phyloP scores from a whole-genome alignment of 2,113 vertebrate genomes.

The Natator depressus region DNA sequence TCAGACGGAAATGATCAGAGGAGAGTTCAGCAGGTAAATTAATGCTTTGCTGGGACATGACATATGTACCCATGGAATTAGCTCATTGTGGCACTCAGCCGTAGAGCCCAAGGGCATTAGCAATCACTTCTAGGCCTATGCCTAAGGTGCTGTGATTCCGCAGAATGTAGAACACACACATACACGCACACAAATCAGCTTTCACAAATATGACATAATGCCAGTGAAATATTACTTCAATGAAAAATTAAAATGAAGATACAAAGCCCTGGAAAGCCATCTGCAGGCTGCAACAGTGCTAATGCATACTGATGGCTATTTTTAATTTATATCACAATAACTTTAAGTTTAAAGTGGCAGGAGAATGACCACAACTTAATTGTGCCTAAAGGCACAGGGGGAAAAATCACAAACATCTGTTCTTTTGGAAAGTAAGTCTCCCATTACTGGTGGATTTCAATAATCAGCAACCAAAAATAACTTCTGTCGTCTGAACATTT shows the following conservation, averaged over 20 bases:
- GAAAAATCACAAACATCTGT: neutral
- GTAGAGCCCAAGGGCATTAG: neutral
- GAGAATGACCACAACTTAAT: neutral
- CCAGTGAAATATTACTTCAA: accelerated
- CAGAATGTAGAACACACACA: neutral
- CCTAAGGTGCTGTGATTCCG: neutral
- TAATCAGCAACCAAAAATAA: slow-evolving; percentile 7
- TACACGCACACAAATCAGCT: accelerated
- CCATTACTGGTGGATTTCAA: neutral
- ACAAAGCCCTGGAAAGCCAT: neutral
- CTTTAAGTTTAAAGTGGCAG: neutral
- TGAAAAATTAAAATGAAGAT: neutral
- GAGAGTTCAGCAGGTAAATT: slow-evolving; percentile 49
- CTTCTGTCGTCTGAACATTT: neutral
- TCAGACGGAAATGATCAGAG: slow-evolving; percentile 47
- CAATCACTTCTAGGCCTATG: neutral
- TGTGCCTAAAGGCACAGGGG: neutral
- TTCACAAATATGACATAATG: neutral
- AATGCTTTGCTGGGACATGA: neutral
- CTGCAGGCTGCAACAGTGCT: neutral
- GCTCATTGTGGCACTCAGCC: slow-evolving; percentile 14
- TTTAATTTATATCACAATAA: neutral
- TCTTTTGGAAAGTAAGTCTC: neutral
- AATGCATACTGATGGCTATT: neutral
- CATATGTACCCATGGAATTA: neutral